These are phyloP conservation scores for Eristalis arbustorum DNA, from an alignment of 2,888 invertebrate species.

Conservation along the genomic window DNA sequence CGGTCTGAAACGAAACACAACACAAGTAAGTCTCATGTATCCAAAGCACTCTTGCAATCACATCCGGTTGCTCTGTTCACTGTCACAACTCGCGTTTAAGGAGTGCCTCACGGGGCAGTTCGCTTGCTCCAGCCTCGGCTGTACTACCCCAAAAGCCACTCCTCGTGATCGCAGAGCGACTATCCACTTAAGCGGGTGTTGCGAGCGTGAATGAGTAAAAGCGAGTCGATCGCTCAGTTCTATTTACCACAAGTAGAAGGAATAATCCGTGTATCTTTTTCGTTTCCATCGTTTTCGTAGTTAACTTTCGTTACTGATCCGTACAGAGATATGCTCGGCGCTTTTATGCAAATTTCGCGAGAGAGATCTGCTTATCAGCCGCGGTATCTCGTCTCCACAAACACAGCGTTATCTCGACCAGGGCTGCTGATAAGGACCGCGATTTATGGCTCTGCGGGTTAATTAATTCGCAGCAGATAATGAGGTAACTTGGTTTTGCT, in stretches of 20 bases:
- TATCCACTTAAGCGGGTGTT: no score
- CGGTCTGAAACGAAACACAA: conserved; percentile 73
- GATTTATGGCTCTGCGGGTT: conserved; percentile 63
- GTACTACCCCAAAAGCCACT: neutral
- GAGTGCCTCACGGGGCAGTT: neutral
- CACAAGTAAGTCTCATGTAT: neutral
- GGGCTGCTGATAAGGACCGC: conserved; percentile 43
- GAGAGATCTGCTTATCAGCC: conserved; percentile 33
- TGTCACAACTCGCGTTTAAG: conserved; percentile 5
- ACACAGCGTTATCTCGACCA: conserved; percentile 36
- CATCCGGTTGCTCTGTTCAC: conserved; percentile 10
- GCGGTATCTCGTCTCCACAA: conserved; percentile 46
- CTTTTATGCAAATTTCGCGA: conserved; percentile 76
- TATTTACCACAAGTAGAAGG: conserved; percentile 78
- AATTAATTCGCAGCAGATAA: conserved; percentile 54
- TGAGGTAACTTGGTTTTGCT: conserved; percentile 23
- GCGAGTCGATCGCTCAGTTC: neutral
- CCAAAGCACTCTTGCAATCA: neutral
- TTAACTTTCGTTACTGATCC: conserved; percentile 77
- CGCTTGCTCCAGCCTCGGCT: conserved; percentile 4
- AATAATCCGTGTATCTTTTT: conserved; percentile 77
- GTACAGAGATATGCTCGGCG: conserved; percentile 34
- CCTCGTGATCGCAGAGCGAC: neutral
- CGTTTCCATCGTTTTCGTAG: conserved; percentile 79
- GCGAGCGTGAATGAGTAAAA: neutral